A percentile compares a stretch with the other conserved stretches of the same genome.
phyloP scores from a whole-genome alignment of 2,113 vertebrate genomes.

The Nestor notabilis region DNA sequence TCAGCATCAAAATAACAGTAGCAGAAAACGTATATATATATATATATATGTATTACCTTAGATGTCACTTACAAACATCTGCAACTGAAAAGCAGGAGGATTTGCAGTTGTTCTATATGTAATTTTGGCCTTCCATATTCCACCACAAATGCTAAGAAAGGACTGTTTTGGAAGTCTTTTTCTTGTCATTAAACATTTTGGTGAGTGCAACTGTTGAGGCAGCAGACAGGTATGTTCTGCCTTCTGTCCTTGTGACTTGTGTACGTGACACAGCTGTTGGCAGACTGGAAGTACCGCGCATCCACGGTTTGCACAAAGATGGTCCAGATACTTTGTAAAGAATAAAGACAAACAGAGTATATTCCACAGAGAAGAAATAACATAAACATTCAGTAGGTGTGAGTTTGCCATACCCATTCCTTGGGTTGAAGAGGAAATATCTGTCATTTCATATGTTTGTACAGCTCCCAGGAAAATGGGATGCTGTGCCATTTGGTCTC shows the following conservation, averaged over 20 bases:
- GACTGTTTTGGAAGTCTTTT: background rate
- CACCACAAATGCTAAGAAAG: background rate
- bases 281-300: background rate
- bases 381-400: background rate
- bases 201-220: background rate
- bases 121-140: background rate
- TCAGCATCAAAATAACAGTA: background rate
- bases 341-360: background rate
- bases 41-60: background rate
- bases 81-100: background rate
- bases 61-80: background rate
- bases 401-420: background rate
- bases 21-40: background rate
- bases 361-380: background rate
- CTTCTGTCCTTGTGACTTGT: background rate
- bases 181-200: background rate
- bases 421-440: background rate
- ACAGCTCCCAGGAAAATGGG: background rate
- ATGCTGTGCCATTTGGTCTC: constrained; percentile 43
- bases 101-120: background rate
- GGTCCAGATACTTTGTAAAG: background rate
- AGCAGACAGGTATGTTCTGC: background rate
- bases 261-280: background rate
- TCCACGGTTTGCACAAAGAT: background rate
- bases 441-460: background rate